phyloP scores from a whole-genome alignment of 2,888 invertebrate species.

The Mythimna pallens region DNA sequence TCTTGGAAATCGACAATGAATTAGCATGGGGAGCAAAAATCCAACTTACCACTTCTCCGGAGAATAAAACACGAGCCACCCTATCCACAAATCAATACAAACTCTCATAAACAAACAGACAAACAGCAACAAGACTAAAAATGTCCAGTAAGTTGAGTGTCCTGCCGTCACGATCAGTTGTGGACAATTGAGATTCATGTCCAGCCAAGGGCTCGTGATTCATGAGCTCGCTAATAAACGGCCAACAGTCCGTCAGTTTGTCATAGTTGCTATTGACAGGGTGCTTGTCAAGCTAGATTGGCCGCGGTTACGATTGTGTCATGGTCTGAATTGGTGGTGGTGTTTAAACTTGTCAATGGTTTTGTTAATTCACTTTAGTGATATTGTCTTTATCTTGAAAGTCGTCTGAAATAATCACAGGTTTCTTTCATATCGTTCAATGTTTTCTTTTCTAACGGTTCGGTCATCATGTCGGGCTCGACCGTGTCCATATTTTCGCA shows the following conservation, averaged over 20 bases:
- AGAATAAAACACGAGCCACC: background rate
- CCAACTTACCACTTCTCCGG: background rate
- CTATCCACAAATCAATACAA: conserved; percentile 12
- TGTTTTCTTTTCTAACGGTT: background rate
- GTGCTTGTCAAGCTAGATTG: conserved; percentile 61
- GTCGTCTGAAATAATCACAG: background rate
- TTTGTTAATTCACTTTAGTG: conserved; percentile 1
- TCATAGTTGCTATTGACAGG: conserved; percentile 72
- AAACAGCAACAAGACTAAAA: conserved; percentile 38
- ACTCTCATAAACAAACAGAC: conserved; percentile 25
- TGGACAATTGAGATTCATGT: conserved; percentile 72
- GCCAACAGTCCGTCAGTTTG: conserved; percentile 66
- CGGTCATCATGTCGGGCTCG: background rate
- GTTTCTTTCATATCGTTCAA: background rate
- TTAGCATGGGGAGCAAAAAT: background rate
- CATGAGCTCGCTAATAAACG: conserved; percentile 69
- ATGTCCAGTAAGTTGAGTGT: conserved; percentile 63
- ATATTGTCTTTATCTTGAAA: background rate
- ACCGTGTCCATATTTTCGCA: background rate
- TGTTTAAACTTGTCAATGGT: conserved; percentile 32
- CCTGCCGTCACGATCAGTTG: conserved; percentile 64
- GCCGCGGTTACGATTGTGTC: conserved; percentile 55
- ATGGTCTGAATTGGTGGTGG: conserved; percentile 51
- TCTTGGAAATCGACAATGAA: background rate
- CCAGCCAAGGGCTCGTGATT: conserved; percentile 68